Conservation (phyloP, 2,888 invertebrate genomes). For the Stenchaetothrips biformis region DNA sequence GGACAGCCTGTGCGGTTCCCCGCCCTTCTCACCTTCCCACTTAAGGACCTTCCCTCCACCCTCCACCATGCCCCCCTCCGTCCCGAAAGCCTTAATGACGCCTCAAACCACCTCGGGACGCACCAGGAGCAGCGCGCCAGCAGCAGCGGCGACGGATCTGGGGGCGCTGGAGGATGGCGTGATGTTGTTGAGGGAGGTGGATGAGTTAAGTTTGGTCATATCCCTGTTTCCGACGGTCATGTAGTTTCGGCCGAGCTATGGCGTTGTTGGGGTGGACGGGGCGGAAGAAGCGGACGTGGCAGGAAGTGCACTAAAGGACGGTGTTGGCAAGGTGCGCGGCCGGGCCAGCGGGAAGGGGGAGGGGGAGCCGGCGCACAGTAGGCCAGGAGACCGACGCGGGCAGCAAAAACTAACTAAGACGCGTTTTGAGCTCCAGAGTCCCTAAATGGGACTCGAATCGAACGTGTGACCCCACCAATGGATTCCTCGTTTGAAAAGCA, state of each 20-base stretch:
- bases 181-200: neutral
- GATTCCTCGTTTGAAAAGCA: too few species aligned
- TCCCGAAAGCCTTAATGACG: neutral
- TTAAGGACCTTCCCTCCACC: too few species aligned
- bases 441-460: too few species aligned
- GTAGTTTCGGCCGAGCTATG: slow-evolving; percentile 8
- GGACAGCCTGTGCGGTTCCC: too few species aligned
- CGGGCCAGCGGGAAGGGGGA: neutral
- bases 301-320: neutral
- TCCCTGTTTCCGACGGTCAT: slow-evolving; percentile 20
- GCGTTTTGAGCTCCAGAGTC: too few species aligned
- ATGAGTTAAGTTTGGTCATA: slow-evolving; percentile 21
- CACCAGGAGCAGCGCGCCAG: neutral
- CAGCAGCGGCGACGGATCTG: neutral
- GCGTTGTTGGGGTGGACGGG: neutral
- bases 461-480: too few species aligned
- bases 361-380: too few species aligned
- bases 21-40: too few species aligned
- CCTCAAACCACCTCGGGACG: neutral
- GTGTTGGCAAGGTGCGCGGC: neutral
- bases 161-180: neutral
- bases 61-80: too few species aligned
- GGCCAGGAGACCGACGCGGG: too few species aligned
- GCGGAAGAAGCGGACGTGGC: neutral
- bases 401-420: too few species aligned